A percentile compares a stretch with the other conserved stretches of the same genome.
These are phyloP conservation scores for Micromys minutus DNA, from an alignment of 2,113 vertebrate species.

Conservation along the genomic window DNA sequence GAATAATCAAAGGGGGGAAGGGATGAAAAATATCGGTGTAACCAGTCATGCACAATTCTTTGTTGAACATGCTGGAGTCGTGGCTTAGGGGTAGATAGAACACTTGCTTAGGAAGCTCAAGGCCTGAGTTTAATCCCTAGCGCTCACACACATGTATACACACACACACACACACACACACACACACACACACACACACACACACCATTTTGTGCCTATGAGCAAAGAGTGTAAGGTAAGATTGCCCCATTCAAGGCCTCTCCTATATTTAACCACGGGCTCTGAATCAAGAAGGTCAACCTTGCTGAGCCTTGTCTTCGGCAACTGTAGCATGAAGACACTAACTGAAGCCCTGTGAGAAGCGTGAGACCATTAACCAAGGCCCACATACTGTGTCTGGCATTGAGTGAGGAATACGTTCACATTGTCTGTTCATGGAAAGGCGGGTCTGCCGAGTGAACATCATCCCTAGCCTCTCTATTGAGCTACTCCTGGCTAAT, in stretches of 20 bases:
- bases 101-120: neutral
- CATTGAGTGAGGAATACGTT: neutral
- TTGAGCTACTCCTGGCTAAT: too few species aligned
- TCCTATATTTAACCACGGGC: neutral
- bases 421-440: neutral
- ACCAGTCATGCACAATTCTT: neutral
- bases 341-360: neutral
- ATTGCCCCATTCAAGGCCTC: neutral
- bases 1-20: neutral
- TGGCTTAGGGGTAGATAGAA: neutral
- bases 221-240: neutral
- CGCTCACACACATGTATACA: too few species aligned
- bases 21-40: neutral
- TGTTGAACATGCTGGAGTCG: neutral
- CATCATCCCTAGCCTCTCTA: neutral
- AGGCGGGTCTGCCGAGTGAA: neutral
- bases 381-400: neutral
- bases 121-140: neutral
- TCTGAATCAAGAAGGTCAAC: neutral
- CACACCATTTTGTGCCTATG: neutral
- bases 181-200: neutral
- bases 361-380: neutral
- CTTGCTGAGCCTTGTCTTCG: neutral
- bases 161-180: neutral
- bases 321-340: neutral